These are phyloP conservation scores for Lemur catta DNA, from an alignment of 2,797 vertebrate genomes.

Conservation along the genomic window DNA sequence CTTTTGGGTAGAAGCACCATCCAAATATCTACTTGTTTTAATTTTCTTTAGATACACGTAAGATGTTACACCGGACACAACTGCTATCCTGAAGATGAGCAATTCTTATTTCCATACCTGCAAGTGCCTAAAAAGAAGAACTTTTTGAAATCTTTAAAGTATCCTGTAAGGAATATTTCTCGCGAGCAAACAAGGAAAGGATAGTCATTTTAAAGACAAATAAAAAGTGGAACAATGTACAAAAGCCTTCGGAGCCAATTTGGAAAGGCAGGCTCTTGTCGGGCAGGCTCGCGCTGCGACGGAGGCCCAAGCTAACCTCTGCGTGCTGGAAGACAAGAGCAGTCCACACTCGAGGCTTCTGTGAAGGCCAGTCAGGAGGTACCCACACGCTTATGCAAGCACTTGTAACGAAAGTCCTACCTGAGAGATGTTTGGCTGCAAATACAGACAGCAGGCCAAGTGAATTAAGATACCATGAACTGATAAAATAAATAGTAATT, in stretches of 20 bases:
- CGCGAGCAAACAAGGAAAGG: neutral
- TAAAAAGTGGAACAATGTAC: neutral
- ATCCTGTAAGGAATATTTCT: constrained; percentile 23
- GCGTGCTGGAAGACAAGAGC: neutral
- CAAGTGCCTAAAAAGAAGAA: neutral
- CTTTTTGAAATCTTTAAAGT: neutral
- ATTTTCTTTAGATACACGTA: neutral
- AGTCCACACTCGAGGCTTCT: neutral
- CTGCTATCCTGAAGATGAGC: neutral
- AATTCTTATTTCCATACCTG: neutral
- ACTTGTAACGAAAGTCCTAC: neutral
- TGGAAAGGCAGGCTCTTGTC: neutral
- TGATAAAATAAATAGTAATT: constrained; percentile 25
- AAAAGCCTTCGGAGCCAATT: neutral
- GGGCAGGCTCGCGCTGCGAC: neutral
- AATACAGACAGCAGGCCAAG: neutral
- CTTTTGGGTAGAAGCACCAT: neutral
- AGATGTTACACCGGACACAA: neutral
- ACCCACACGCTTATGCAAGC: neutral
- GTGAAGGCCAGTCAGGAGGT: neutral
- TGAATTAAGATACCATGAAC: neutral
- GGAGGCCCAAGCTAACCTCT: neutral
- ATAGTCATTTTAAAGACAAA: neutral
- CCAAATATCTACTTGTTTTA: neutral
- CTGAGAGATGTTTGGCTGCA: neutral